phyloP scores from a whole-genome alignment of 2,888 invertebrate species.

The Macrophya alboannulata region DNA sequence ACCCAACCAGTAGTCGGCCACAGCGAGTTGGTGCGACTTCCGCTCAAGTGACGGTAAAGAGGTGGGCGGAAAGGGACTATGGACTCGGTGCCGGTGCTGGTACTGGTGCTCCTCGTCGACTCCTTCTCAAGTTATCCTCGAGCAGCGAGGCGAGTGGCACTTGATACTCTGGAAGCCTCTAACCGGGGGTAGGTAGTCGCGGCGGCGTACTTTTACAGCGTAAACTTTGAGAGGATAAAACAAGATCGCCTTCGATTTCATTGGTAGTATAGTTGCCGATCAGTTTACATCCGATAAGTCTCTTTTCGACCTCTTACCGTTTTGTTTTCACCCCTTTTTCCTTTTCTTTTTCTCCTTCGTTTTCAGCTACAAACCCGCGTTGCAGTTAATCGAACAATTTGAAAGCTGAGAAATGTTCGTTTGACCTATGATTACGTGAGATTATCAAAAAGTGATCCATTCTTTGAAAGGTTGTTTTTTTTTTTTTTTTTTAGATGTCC shows the following conservation, averaged over 20 bases:
- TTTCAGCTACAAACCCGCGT: not conserved
- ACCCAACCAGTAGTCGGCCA: conserved; percentile 38
- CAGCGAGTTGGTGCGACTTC: conserved; percentile 22
- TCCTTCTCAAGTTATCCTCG: conserved; percentile 54
- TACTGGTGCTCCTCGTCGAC: conserved; percentile 28
- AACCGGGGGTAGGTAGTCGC: conserved; percentile 11
- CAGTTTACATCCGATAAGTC: conserved; percentile 28
- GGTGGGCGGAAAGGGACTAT: conserved; percentile 36
- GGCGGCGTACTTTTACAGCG: conserved; percentile 32
- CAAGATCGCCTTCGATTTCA: conserved; percentile 47
- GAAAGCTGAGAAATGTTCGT: not conserved
- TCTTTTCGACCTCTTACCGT: not conserved
- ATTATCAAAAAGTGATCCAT: not conserved
- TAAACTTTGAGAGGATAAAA: conserved; percentile 47
- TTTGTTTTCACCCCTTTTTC: not conserved
- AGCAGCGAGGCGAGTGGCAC: conserved; percentile 48
- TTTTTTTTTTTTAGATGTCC: not conserved
- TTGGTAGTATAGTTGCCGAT: conserved; percentile 19
- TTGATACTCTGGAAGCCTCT: conserved; percentile 49
- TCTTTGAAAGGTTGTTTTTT: not conserved
- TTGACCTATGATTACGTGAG: not conserved
- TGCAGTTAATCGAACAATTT: not conserved
- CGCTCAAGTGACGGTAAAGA: conserved; percentile 29
- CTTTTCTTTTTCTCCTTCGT: not conserved
- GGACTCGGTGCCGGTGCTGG: conserved; percentile 9